Base-by-base conservation (phyloP, 2,797 vertebrate genomes). In the Nothura maculosa region DNA sequence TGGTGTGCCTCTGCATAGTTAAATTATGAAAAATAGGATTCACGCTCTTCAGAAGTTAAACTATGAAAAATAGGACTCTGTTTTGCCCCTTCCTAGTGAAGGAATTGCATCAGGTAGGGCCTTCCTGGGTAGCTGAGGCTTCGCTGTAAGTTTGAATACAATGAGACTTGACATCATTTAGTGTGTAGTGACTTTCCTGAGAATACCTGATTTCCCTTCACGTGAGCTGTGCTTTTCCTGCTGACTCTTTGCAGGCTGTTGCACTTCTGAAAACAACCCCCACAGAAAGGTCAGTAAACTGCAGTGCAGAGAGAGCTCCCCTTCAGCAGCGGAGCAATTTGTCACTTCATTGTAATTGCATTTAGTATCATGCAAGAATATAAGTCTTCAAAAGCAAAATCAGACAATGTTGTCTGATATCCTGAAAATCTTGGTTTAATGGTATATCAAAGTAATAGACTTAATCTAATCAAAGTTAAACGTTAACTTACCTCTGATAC, bases 91-190 rank as follows among this genome's bases (percentile, higher is more conserved):
- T 73, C 36, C 27, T 38, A 40, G 45, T 28, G 22, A 83, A 52
- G n/a, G 73, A 66, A 34, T 5, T 34, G 6, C 18, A 10, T 28
- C 24, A 43, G 80, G 64, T 12, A 0, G 0, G 0, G 3, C 42
- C 42, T 69, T 42, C 19, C 15, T 0, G 1, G 62, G 5, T 8
- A 27, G 57, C 62, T 4, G 25, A 75, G 52, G 22, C 47, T 75
- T 52, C 4, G 36, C 25, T 54, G 45, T 27, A 20, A 47, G 36
- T 63, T 42, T 89, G 66, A 81, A n/a, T 14, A 12, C 32, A 22
- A 28, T 20, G 18, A 18, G 32, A 9, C 3, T 78, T 42, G 50
- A 6, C 36, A 62, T 14, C 42, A 66, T 20, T 38, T 58, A 34
- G 50, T 67, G 63, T 45, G 63, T 3, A 54, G 72, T 45, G 16